phyloP scores from a whole-genome alignment of 2,113 vertebrate genomes.

The sheep (Ovis aries) region DNA sequence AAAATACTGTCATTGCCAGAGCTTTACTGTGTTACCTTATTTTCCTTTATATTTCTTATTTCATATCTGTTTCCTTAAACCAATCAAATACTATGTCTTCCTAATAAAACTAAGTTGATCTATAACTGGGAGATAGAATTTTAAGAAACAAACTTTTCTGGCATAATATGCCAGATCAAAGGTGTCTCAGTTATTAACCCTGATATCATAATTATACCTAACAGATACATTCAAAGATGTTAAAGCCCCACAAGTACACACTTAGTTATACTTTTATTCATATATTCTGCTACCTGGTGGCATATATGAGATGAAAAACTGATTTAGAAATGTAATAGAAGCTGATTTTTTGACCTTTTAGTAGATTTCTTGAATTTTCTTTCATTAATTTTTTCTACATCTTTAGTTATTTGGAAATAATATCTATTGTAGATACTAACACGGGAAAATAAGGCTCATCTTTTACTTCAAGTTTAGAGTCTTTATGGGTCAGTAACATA shows the following conservation, averaged over 20 bases:
- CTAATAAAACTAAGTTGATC: not conserved
- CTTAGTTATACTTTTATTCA: not conserved
- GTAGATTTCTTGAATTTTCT: not conserved
- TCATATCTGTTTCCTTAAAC: not conserved
- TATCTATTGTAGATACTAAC: not conserved
- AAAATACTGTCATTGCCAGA: slow-evolving; percentile 15
- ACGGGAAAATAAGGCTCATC: not conserved
- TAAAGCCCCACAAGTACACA: not conserved
- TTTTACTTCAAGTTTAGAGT: not conserved
- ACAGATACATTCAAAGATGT: not conserved
- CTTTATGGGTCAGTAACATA: not conserved
- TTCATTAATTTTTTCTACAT: not conserved
- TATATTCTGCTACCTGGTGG: not conserved
- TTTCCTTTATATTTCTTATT: slow-evolving; percentile 34
- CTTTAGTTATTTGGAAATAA: slow-evolving; percentile 39
- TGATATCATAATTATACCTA: not conserved
- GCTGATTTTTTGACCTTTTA: slow-evolving; percentile 21
- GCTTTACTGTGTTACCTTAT: not conserved
- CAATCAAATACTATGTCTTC: not conserved
- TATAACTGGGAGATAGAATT: not conserved
- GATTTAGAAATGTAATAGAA: slow-evolving; percentile 1
- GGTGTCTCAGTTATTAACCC: not conserved
- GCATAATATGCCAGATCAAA: not conserved
- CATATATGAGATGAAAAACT: not conserved
- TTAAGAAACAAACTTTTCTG: not conserved